Base-by-base conservation (phyloP, 2,797 vertebrate species). In the Notolepis coatsorum region DNA sequence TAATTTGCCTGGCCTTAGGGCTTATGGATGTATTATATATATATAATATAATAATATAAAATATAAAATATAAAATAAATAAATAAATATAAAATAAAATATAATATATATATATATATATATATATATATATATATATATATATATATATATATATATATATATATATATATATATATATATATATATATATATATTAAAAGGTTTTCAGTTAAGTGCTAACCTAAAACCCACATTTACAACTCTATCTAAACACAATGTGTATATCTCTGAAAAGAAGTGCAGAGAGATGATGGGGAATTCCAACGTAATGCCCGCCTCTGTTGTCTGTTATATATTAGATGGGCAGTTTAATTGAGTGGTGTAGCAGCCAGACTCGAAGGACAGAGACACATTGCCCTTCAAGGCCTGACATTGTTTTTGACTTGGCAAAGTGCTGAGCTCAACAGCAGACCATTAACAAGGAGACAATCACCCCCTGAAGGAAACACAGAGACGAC, bases 371-470 rank as follows among this genome's bases (percentile, higher is more conserved):
- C 77, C 64, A 65, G 18, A 56, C 65, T 68, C n/a, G 77, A 80
- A 83, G 81, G 85, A 82, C 84, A 80, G 60, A 68, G 84, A 84
- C 79, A 81, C 71, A 53, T 47, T 74, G 61, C 46, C 84, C 89
- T 90, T 64, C 55, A 10, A 82, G 88, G 87, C 84, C 88, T 88
- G 84, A 92, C 86, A 77, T 89, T 87, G 84, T 90, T 89, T 91
- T 91, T 88, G 81, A 88, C 88, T 89, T 84, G 84, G 86, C 87
- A 88, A 91, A 91, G 82, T 89, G 89, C 87, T 91, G 89, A 90
- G 84, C 88, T 91, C 84, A 81, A 85, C 88, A 90, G 79, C 84
- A 77, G 82, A 80, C 81, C 84, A 61, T 84, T 86, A 85, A 91
- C 86, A 82, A 89, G 83, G 80, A 88, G 85, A 85, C 77, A 63